Percentiles rank a stretch among this genome's conserved stretches.
phyloP scores from a whole-genome alignment of 1,140 invertebrate genomes.

The Drosophila tristis region DNA sequence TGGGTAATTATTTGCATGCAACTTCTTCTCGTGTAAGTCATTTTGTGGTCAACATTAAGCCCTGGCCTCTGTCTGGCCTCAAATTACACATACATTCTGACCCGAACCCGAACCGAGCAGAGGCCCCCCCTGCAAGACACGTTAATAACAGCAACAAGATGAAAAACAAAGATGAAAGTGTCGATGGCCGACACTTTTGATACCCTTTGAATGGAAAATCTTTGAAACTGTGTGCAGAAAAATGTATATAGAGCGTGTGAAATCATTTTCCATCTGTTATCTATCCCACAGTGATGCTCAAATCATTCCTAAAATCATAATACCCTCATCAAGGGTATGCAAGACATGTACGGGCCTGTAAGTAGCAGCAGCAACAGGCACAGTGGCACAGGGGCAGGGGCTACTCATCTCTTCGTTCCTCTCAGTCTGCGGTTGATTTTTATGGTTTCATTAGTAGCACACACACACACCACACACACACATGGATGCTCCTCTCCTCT shows the following conservation, averaged over 20 bases:
- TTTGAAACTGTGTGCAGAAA: neutral
- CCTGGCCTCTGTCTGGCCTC: slow-evolving; percentile 57
- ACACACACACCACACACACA: slow-evolving; percentile 12
- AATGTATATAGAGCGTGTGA: neutral
- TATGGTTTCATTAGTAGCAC: slow-evolving; percentile 81
- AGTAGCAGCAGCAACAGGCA: slow-evolving; percentile 14
- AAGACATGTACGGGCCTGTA: slow-evolving; percentile 23
- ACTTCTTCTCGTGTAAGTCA: slow-evolving; percentile 57
- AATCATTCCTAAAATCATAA: no score
- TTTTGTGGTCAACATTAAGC: slow-evolving; percentile 70
- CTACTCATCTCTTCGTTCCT: slow-evolving; percentile 53
- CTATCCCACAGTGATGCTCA: no score
- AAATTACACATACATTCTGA: slow-evolving; percentile 66
- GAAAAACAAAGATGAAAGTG: no score
- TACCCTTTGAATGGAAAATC: neutral
- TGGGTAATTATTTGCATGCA: slow-evolving; percentile 79
- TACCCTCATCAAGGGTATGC: neutral
- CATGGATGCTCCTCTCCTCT: slow-evolving; percentile 10
- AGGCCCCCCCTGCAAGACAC: slow-evolving; percentile 20
- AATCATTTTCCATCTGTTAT: no score
- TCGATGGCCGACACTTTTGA: no score
- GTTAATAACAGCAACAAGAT: slow-evolving; percentile 48
- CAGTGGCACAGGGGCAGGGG: slow-evolving; percentile 3
- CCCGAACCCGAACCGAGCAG: slow-evolving; percentile 20
- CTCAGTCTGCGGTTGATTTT: slow-evolving; percentile 76